These are phyloP conservation scores for Rotaria magnacalcarata DNA, from an alignment of 2,888 invertebrate genomes.

Conservation along the genomic window DNA sequence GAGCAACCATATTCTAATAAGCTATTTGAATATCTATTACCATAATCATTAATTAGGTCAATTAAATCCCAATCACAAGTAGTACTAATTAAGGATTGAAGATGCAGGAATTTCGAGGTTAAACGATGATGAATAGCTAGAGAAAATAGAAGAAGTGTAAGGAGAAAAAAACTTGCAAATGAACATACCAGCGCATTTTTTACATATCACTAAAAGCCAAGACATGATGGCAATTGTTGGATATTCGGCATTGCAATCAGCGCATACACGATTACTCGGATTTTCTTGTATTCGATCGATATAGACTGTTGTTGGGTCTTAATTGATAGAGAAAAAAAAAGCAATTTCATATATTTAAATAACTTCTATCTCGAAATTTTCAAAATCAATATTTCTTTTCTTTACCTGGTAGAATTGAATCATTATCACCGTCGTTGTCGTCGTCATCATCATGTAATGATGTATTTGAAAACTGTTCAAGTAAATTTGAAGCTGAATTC, in stretches of 20 bases:
- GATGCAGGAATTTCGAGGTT: not conserved
- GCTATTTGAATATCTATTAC: not conserved
- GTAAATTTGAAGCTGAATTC: not conserved
- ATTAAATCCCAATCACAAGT: not conserved
- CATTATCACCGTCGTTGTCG: not conserved
- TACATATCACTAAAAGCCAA: not conserved
- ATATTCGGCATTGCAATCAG: not conserved
- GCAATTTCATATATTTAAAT: no score
- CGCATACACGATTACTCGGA: not conserved
- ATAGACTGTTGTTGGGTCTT: not conserved
- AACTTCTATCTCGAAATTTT: no score
- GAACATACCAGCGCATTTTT: not conserved
- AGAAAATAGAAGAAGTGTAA: not conserved
- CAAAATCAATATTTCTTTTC: not conserved
- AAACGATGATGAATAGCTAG: not conserved
- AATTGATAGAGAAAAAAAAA: not conserved
- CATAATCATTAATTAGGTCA: not conserved
- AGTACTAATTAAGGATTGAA: not conserved
- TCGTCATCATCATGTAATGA: not conserved
- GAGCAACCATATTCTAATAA: not conserved
- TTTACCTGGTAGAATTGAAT: not conserved
- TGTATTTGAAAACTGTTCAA: not conserved
- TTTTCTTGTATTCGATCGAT: not conserved
- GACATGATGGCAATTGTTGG: not conserved
- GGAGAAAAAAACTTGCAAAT: not conserved